phyloP scores from a whole-genome alignment of 2,797 vertebrate genomes.

The Astyanax mexicanus region DNA sequence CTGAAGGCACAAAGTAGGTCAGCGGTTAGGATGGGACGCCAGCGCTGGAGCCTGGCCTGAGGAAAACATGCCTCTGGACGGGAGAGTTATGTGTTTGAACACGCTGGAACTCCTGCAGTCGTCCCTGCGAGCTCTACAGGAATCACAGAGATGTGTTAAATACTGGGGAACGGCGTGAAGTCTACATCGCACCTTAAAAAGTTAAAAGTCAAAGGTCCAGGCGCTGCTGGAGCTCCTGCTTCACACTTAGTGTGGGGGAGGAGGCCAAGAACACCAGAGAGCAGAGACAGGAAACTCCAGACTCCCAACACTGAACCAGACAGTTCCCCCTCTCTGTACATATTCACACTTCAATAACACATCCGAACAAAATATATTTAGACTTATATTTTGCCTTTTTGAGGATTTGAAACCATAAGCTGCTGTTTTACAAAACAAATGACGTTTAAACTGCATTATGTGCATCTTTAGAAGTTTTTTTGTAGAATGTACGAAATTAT shows the following conservation, averaged over 20 bases:
- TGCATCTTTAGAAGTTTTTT: no score
- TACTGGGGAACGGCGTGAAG: slow-evolving; percentile 59
- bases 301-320: neutral
- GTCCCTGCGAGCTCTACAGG: slow-evolving; percentile 21
- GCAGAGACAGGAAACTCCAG: neutral
- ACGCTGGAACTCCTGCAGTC: slow-evolving; percentile 29
- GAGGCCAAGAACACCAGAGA: neutral
- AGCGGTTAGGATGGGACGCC: slow-evolving; percentile 25
- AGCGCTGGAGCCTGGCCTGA: slow-evolving; percentile 29
- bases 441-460: no score
- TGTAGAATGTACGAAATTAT: no score
- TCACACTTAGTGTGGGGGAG: neutral
- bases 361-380: no score
- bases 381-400: no score
- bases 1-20: slow-evolving; percentile 34
- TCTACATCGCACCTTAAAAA: slow-evolving; percentile 38
- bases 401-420: no score
- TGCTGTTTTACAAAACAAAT: no score
- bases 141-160: slow-evolving; percentile 64
- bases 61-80: slow-evolving; percentile 42
- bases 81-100: slow-evolving; percentile 50
- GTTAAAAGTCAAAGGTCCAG: neutral
- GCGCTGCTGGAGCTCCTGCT: neutral
- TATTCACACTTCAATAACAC: no score
- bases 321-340: neutral